Percentiles rank a stretch among this genome's conserved stretches.
These are phyloP conservation scores for Moxostoma hubbsi DNA, from an alignment of 2,797 vertebrate genomes.

Conservation along the genomic window DNA sequence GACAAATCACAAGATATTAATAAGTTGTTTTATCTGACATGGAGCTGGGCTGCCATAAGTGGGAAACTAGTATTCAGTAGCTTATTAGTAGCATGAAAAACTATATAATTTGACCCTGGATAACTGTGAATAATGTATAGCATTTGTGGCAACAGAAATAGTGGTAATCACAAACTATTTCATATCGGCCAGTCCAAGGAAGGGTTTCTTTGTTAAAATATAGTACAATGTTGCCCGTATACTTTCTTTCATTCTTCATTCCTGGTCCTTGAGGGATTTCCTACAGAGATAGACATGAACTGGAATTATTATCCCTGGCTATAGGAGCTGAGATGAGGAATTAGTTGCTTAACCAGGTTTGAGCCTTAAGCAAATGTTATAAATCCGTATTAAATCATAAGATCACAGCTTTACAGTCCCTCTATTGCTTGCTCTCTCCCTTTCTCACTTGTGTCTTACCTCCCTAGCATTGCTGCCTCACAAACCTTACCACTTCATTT, in stretches of 20 bases:
- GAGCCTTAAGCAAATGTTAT: conserved; percentile 49
- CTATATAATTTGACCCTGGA: too few relatives aligned
- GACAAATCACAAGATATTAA: too few relatives aligned
- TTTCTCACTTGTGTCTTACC: not conserved
- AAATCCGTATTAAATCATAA: conserved; percentile 50
- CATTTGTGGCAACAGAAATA: too few relatives aligned
- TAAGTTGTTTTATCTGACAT: too few relatives aligned
- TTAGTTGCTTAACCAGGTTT: conserved; percentile 63
- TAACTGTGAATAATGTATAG: too few relatives aligned
- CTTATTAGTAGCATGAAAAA: too few relatives aligned
- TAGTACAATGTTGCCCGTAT: conserved; percentile 15
- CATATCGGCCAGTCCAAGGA: not conserved
- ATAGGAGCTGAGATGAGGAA: conserved; percentile 70
- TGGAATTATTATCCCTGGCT: conserved; percentile 62
- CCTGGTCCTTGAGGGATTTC: conserved; percentile 36
- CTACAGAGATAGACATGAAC: conserved; percentile 71
- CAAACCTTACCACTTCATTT: conserved; percentile 19
- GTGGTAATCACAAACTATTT: too few relatives aligned
- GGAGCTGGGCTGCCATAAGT: too few relatives aligned
- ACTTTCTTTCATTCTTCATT: conserved; percentile 13
- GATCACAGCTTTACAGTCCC: not conserved
- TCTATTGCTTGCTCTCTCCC: not conserved
- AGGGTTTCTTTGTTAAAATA: conserved; percentile 32
- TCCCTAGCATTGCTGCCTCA: conserved; percentile 5
- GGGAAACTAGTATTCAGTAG: too few relatives aligned